phyloP scores from a whole-genome alignment of 2,888 invertebrate species.

The Arenicola marina region DNA sequence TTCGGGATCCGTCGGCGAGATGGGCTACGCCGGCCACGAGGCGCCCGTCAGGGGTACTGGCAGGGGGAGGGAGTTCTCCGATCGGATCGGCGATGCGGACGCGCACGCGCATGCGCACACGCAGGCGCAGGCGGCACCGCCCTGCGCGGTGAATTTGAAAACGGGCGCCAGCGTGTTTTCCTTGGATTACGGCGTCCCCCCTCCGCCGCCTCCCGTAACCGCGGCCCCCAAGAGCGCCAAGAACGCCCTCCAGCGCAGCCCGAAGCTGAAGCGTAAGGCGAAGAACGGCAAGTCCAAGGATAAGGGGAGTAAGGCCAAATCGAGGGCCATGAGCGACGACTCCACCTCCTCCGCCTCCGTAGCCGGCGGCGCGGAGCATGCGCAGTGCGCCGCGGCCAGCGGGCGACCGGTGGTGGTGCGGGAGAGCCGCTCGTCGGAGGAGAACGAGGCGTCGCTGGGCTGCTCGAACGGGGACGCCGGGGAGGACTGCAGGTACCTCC shows the following conservation, averaged over 20 bases:
- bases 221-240: constrained; percentile 1
- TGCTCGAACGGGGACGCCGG: background rate
- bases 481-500: background rate
- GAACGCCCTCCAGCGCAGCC: constrained; percentile 6
- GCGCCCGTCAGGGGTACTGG: too few relatives aligned
- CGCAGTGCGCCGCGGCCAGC: background rate
- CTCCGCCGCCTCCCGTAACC: background rate
- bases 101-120: too few relatives aligned
- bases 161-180: constrained; percentile 53
- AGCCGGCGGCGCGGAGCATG: background rate
- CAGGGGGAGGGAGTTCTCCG: too few relatives aligned
- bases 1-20: too few relatives aligned
- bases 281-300: background rate
- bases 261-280: constrained; percentile 13
- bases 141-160: constrained; percentile 50
- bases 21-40: too few relatives aligned
- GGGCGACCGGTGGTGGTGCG: background rate
- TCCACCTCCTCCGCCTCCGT: constrained; percentile 6
- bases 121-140: too few relatives aligned
- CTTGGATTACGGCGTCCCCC: constrained; percentile 32
- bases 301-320: constrained; percentile 2
- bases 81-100: too few relatives aligned
- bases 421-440: background rate
- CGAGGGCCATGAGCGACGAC: constrained; percentile 5
- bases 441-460: constrained; percentile 1